Base-by-base conservation (phyloP, 2,888 invertebrate genomes). In the Nephrotoma appendiculata region DNA sequence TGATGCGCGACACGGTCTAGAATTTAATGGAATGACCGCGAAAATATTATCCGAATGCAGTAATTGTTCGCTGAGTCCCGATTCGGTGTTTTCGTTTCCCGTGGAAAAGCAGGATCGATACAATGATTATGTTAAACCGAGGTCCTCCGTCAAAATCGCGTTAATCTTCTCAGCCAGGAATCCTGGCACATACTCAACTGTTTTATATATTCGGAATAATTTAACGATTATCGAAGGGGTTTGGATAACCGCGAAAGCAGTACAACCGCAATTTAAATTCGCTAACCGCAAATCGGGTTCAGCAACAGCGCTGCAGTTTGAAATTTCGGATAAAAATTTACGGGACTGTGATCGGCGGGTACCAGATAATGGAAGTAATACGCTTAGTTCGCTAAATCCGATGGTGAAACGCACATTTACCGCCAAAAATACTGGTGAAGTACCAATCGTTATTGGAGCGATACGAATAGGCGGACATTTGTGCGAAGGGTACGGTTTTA, bases 181-280 rank as follows among this genome's bases (percentile, higher is more conserved):
- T 45, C 88, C 90, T 3, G 91, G 91, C 2, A 90, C 89, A 3
- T 91, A 90, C 88, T 91, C 91, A 86, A 91, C 92, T 0, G 88
- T 92, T 7, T 88, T 92, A 48, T 91, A 91, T 87, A 90, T 91
- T 91, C 95, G 98, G 89, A 99, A 99, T 91, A 99, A 99, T 91
- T 92, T 99, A 89, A 99, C 99, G 0, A 94, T 98, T 52, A 91
- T 98, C 89, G 99, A 99, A 91, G 95, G 95, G 2, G 93, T 98
- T 42, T 94, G 95, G 90, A 91, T 99, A 88, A 94, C 94, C 87
- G 98, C 97, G 0, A 95, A 95, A 90, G 98, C 98, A 15, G 97
- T 96, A 0, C 92, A 94, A 88, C 97, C 98, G 3, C 95, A 96
- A 90, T 95, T 99, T 91, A 96, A 96, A 89, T 95, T 98, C 89